phyloP scores from a whole-genome alignment of 53 echinoderm and acorn worm genomes.

The Echinarachnius parma region DNA sequence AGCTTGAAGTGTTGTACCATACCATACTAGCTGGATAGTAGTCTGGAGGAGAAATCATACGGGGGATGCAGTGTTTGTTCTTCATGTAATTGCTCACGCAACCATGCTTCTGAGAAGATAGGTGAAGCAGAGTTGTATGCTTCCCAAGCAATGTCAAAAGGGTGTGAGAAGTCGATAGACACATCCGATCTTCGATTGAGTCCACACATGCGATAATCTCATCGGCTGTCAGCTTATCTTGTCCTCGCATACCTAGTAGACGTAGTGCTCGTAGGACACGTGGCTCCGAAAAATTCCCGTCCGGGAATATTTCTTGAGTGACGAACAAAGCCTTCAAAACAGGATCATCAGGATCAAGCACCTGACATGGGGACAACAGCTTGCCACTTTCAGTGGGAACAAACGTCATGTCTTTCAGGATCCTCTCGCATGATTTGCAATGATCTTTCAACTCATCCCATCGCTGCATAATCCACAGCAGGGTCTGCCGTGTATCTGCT shows the following conservation, averaged over 20 bases:
- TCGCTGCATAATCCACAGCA: slow-evolving; percentile 15
- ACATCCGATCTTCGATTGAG: not conserved
- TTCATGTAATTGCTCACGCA: slow-evolving; percentile 12
- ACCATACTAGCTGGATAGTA: slow-evolving; percentile 4
- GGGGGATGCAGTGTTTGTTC: slow-evolving; percentile 10
- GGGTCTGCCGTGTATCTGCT: no score
- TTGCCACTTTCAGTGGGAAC: slow-evolving; percentile 37
- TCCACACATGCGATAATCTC: slow-evolving; percentile 10
- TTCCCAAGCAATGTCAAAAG: slow-evolving; percentile 1
- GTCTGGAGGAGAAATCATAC: not conserved
- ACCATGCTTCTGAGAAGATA: not conserved
- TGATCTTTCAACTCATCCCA: slow-evolving; percentile 12
- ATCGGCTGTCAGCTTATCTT: not conserved
- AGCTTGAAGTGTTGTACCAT: not conserved
- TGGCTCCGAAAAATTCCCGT: not conserved
- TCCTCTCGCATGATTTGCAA: not conserved
- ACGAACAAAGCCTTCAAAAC: slow-evolving; percentile 35
- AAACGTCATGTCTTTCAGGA: slow-evolving; percentile 43
- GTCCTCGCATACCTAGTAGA: slow-evolving; percentile 26
- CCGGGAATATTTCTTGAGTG: slow-evolving; percentile 51
- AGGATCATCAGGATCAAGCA: slow-evolving; percentile 55
- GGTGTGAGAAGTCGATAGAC: not conserved
- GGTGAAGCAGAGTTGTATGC: not conserved
- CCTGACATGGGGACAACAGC: slow-evolving; percentile 26
- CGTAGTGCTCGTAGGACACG: not conserved